Percentiles rank a stretch among this genome's conserved stretches.
Conservation (phyloP, 2,888 invertebrate genomes). For the Tuberolachnus salignus region DNA sequence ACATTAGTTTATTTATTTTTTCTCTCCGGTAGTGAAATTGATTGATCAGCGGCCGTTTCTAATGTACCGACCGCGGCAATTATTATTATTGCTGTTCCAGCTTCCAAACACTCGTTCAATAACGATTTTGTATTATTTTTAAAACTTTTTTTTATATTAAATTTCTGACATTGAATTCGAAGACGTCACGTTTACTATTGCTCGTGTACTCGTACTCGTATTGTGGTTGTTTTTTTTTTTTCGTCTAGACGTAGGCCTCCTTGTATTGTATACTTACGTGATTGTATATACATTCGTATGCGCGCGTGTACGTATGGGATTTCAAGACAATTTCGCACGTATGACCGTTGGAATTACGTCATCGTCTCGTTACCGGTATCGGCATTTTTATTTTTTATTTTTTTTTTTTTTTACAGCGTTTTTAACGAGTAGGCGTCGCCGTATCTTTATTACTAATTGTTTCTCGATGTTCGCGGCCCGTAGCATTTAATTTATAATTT, state of each 20-base stretch:
- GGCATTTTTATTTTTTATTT: too few relatives aligned
- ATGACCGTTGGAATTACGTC: not conserved
- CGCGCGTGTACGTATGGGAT: not conserved
- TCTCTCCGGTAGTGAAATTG: too few relatives aligned
- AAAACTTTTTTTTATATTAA: not conserved
- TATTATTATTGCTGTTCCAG: not conserved
- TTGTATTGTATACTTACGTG: not conserved
- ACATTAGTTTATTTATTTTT: too few relatives aligned
- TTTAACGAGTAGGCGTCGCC: not conserved
- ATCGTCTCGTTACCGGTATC: not conserved
- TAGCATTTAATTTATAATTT: conserved; percentile 4
- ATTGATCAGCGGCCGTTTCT: too few relatives aligned
- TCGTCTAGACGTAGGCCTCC: not conserved
- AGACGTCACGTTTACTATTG: conserved; percentile 13
- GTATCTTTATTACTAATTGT: not conserved
- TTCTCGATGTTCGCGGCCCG: too few relatives aligned
- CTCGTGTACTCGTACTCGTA: not conserved
- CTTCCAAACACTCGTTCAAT: not conserved
- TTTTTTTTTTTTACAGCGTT: not conserved
- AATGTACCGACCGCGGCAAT: not conserved
- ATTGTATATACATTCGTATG: not conserved
- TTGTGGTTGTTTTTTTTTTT: not conserved
- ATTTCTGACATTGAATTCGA: not conserved
- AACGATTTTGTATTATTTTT: not conserved
- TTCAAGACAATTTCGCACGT: conserved; percentile 26